Base-by-base conservation (phyloP, 64 coral and sea anemone species). In the Stichodactyla helianthus region DNA sequence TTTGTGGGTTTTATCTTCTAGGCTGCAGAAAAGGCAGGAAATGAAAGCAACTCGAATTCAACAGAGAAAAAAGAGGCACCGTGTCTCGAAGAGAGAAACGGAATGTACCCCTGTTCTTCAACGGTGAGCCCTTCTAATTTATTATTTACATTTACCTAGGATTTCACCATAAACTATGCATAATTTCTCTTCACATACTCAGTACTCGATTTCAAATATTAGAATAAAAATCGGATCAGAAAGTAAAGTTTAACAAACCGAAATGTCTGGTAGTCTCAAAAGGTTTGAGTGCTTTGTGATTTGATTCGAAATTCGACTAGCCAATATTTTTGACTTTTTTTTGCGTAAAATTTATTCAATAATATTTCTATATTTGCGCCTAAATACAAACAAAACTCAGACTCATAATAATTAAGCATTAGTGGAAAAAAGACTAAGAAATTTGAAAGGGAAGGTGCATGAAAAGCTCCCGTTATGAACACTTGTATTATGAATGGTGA, bases 151-250 rank as follows among this genome's bases (percentile, higher is more conserved):
- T 54, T 52, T 15, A 22, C 26, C 4, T 79, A 44, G 35, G 35
- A 44, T 79, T 53, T 95, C 82, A 92, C 92, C 83, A 18, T 92
- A 16, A 92, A 91, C 68, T 92, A 95, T 95, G 90, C n/a, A 5
- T 7, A 68, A 7, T 20, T 68, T 68, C 19, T 68, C n/a, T 31
- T 27, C 25, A 31, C 7, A n/a, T 65, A 65, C 5, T n/a, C 19
- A n/a, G 7, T 20, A 5, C 22, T 65, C 20, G 12, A 65, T 4
- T 31, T 0, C 10, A 11, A 74, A 26, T 74, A 27, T 74, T 74
- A 31, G 25, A 35, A 31, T 74, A 31, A 74, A 74, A 74, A 4
- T 27, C n/a, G 4, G 1, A 12, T 27, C 22, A 2, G 10, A 31
- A 31, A 74, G 22, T 74, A 12, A 74, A 74, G 62, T 20, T 65